Percentiles rank a stretch among this genome's conserved stretches.
phyloP scores from a whole-genome alignment of 2,113 vertebrate genomes.

The Jaculus jaculus region DNA sequence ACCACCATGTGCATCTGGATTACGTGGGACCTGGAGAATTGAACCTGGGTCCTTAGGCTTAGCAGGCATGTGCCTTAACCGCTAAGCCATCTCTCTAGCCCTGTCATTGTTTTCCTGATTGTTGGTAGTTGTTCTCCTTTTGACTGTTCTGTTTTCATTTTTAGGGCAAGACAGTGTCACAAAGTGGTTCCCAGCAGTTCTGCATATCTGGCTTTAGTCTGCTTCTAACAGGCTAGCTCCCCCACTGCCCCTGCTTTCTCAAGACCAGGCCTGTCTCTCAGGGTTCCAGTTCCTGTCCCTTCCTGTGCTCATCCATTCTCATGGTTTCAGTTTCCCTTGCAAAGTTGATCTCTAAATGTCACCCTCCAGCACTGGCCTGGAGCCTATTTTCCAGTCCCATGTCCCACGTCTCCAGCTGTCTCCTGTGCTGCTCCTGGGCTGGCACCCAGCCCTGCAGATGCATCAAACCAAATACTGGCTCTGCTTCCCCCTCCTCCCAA shows the following conservation, averaged over 20 bases:
- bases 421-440: neutral
- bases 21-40: too few species aligned
- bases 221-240: neutral
- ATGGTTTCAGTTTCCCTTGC: neutral
- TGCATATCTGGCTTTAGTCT: neutral
- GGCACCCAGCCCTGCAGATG: neutral
- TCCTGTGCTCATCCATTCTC: neutral
- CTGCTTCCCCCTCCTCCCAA: neutral
- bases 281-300: neutral
- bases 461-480: rapidly evolving
- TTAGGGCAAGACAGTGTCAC: rapidly evolving
- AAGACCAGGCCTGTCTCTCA: neutral
- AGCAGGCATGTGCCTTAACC: neutral
- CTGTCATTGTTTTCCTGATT: too few species aligned
- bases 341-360: neutral
- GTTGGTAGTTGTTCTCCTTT: neutral
- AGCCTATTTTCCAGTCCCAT: neutral
- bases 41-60: too few species aligned
- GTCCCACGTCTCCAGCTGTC: neutral
- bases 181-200: neutral
- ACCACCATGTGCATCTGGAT: too few species aligned
- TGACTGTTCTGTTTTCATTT: neutral
- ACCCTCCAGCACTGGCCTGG: neutral
- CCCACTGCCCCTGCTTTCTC: neutral
- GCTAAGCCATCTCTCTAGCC: neutral